Evolutionary conservation across 2,888 invertebrate genomes (phyloP), one percentile per base, ranked within the genome.

Genomic region (Steromphala cineraria): DNA sequence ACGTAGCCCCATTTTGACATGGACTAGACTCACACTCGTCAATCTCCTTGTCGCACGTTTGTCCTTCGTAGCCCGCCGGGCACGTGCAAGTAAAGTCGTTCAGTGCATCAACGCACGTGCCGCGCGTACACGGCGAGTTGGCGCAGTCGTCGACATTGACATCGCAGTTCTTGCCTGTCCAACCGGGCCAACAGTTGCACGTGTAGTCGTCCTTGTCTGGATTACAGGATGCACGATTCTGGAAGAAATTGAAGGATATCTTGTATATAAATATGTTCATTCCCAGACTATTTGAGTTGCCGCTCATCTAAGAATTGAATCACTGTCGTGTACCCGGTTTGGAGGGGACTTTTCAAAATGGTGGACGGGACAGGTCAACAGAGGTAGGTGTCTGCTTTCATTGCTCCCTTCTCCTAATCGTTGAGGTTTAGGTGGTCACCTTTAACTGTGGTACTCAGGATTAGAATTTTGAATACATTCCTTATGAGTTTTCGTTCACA

Each of bases 21-120:
- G 76, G 76, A 15, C 17, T 55, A 13, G 76, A 76, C 31, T 76
- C 55, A n/a, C 76, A 76, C n/a, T 76, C 76, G 76, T 76, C 55
- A 2, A 76, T 76, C 7, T 53, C 76, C 19, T 2, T n/a, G 28
- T 31, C 55, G 19, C 76, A 76, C 36, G 24, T n/a, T 17, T 28
- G 19, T 13, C 76, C 76, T n/a, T 31, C 31, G 31, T 53, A 76
- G 1, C 76, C 76, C 17, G 76, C 53, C 5, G 24, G 24, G 31
- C 76, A 76, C n/a, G n/a, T 24, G 36, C 76, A 76, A 5, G 24
- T 17, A 28, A 55, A 76, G 15, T 28, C 53, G 53, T 76, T 17
- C 1, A 28, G 24, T 17, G 17, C 13, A n/a, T 76, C 55, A 1
- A 55, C 3, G 31, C 76, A 76, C 10, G 55, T 53, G 31, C 76